Evolutionary conservation across 2,888 invertebrate species (phyloP), one percentile per base, ranked within the genome.

Genomic region (Campoplex nolae): DNA sequence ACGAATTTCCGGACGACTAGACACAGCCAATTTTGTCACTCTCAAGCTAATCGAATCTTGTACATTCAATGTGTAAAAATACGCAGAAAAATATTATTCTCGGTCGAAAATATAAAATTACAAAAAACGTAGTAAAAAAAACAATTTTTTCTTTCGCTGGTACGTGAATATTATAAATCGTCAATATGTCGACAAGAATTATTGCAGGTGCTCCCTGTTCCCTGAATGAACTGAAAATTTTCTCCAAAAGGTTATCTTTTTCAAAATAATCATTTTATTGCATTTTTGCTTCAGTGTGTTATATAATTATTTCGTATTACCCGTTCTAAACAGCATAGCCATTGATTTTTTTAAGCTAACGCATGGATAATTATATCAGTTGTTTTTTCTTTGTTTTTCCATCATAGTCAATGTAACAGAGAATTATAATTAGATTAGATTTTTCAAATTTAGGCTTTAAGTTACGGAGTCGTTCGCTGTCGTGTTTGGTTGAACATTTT

Each of bases 261-360:
- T 76, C 75, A 86, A 86, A 86, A 86, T 86, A 83, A 83, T 76
- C 0, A n/a, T 68, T 82, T 78, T 82, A 82, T 85, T 85, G 13
- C 28, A 28, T 28, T 23, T 32, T 45, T 23, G 45, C 7, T 76
- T 51, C 32, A 54, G 62, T 70, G 38, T 75, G 32, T 79, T 18
- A 16, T 32, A 58, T 58, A 45, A 54, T 54, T 35, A 38, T 38
- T 38, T 38, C 8, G 16, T n/a, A 45, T 38, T 56, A 62, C 45
- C 56, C 48, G 9, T 13, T 32, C 48, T 48, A 9, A 58, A 71
- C 38, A 80, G 70, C 32, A 48, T 11, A 35, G 38, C 23, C 23
- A 18, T 56, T 78, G 56, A 28, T 35, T 38, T 32, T n/a, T 18
- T 54, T 4, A 62, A 16, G 62, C 38, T 51, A 51, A 73, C 45